Base-by-base conservation (phyloP, 2,888 invertebrate genomes). In the Bhutanitis thaidina region DNA sequence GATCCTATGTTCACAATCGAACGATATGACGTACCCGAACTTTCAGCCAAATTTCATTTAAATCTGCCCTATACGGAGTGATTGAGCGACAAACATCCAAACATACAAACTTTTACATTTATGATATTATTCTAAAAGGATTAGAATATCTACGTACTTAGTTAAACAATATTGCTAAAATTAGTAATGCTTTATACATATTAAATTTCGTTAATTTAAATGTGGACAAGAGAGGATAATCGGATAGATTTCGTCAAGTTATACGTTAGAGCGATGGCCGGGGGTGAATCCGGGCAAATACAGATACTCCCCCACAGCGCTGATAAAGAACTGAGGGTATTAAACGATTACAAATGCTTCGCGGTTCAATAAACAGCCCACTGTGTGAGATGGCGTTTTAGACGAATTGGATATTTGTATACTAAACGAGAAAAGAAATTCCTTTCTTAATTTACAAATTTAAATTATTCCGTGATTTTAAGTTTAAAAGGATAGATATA, bases 261-360 rank as follows among this genome's bases (percentile, higher is more conserved):
- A 79, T 84, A 78, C 77, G 80, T 84, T 82, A 78, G 64, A 62
- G 64, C 62, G 60, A 61, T 55, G 60, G 52, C 51, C 61, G 72
- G 75, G 77, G 79, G 76, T 65, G 72, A 74, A 72, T 66, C 71
- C 71, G 73, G 65, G 63, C 62, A 69, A 67, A 71, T 62, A 65
- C 64, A 64, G 69, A 69, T 71, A 67, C 77, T 73, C 79, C 80
- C 71, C 71, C 71, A 60, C 67, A 59, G 64, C 65, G 66, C 82
- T 87, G 90, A 90, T 90, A 90, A 89, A 89, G 89, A 89, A 90
- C 83, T 85, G 86, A 78, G 86, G 87, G 90, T 89, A 90, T 90
- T 90, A 90, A 89, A 88, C 88, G 89, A 87, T 89, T 87, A 88
- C 89, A 88, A 89, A 88, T 88, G 88, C 87, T 85, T 86, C 77